Conservation (phyloP, 2,888 invertebrate species). For the Cosmia pyralina region DNA sequence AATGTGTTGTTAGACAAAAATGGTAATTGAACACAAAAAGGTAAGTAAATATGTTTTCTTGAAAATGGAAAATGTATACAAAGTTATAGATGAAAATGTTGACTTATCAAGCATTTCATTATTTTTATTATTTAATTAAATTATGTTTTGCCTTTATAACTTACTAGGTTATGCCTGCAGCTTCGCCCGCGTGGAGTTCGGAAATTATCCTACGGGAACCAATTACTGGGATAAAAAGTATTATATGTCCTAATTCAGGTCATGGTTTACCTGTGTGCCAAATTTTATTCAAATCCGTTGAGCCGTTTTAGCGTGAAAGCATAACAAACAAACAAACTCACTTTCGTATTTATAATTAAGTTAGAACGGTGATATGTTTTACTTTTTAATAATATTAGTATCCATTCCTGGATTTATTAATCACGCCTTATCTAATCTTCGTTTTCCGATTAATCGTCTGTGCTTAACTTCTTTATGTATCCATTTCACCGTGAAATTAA, state of each 20-base stretch:
- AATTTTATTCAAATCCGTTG: too few species aligned
- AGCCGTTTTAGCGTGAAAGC: too few species aligned
- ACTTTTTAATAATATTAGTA: neutral
- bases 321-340: too few species aligned
- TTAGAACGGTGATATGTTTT: neutral
- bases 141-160: neutral
- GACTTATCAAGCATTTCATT: neutral
- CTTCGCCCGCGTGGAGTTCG: too few species aligned
- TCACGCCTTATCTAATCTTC: neutral
- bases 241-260: too few species aligned
- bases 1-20: neutral
- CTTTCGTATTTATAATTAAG: too few species aligned
- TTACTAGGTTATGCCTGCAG: neutral
- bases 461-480: constrained; percentile 7
- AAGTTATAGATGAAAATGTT: neutral
- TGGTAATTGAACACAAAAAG: too few species aligned
- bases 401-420: neutral
- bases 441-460: constrained; percentile 13
- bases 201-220: too few species aligned
- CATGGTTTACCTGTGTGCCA: too few species aligned
- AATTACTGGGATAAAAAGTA: too few species aligned
- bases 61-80: too few species aligned
- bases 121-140: neutral
- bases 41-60: too few species aligned
- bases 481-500: constrained; percentile 43